phyloP scores from a whole-genome alignment of 2,888 invertebrate genomes.

The Aspidapion aeneum region DNA sequence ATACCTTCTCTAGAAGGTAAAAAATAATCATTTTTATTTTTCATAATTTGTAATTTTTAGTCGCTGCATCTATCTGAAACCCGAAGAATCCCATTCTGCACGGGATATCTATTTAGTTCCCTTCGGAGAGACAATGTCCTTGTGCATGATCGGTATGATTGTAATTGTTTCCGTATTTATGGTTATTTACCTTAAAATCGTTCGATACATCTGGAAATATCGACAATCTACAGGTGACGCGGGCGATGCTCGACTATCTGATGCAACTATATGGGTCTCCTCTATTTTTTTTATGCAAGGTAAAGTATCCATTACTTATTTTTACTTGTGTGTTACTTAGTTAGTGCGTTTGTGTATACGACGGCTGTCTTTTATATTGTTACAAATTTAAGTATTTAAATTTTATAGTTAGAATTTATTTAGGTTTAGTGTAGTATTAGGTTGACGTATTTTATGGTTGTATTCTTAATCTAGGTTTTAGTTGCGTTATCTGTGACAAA shows the following conservation, averaged over 20 bases:
- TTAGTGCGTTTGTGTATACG: too few species aligned
- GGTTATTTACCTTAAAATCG: constrained; percentile 43
- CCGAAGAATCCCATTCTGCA: constrained; percentile 52
- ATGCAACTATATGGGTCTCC: constrained; percentile 59
- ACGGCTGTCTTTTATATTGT: too few species aligned
- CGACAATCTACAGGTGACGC: constrained; percentile 19
- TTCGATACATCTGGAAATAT: not conserved
- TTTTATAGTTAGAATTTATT: too few species aligned
- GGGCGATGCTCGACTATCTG: constrained; percentile 40
- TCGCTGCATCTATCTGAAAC: constrained; percentile 61
- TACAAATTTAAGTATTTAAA: too few species aligned
- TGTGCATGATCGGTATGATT: constrained; percentile 53
- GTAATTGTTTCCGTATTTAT: constrained; percentile 52
- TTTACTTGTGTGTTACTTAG: too few species aligned
- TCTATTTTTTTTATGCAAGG: constrained; percentile 65
- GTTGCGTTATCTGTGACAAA: too few species aligned
- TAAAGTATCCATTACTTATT: too few species aligned
- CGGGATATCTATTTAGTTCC: constrained; percentile 62
- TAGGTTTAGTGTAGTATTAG: too few species aligned
- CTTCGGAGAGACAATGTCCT: constrained; percentile 54
- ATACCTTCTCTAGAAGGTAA: too few species aligned
- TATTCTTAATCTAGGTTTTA: too few species aligned
- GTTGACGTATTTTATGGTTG: too few species aligned
- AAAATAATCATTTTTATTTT: not conserved
- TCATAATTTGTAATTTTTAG: too few species aligned